Base-by-base conservation (phyloP, 2,888 invertebrate species). In the Aporophyla nigra region DNA sequence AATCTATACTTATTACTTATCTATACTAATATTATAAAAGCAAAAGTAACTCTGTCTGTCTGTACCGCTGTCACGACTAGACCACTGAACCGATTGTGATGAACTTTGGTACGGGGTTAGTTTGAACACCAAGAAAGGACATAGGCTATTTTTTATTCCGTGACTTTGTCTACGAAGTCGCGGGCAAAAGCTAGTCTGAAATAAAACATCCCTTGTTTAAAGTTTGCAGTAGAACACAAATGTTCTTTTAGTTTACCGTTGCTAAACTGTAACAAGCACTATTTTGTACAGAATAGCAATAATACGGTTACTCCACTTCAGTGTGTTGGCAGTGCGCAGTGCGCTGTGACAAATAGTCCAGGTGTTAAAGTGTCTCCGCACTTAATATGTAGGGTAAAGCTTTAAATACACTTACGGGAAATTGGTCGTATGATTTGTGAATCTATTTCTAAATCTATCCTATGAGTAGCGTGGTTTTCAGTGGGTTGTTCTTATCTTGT, bases 401-500 rank as follows among this genome's bases (percentile, higher is more conserved):
- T 81, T 14, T 62, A 83, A 73, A 81, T 78, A 73, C 5, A 61
- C 33, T 58, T 53, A 40, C 56, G 49, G 9, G 66, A 70, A 78
- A 81, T 72, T 16, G 40, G 51, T 24, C 56, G 68, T n/a, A 24
- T 81, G 63, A 83, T 78, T 78, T 78, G 56, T 49, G 14, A 27
- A 80, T 74, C 43, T 80, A 69, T 72, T 75, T 80, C 43, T 71
- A 53, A 76, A 49, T 82, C 27, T 71, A 19, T 53, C 51, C 21
- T 19, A 27, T 58, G 51, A 62, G 40, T 51, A 19, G 9, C 6
- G 27, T 4, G 33, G 24, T 24, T 68, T 76, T 62, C 12, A 21
- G 54, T 43, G 12, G 0, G 7, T 80, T 59, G 66, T 74, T 65
- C 46, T 10, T 46, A n/a, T 58, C 2, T 21, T 49, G 21, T 27